These are phyloP conservation scores for Pheucticus melanocephalus DNA, from an alignment of 2,113 vertebrate species.

Conservation along the genomic window DNA sequence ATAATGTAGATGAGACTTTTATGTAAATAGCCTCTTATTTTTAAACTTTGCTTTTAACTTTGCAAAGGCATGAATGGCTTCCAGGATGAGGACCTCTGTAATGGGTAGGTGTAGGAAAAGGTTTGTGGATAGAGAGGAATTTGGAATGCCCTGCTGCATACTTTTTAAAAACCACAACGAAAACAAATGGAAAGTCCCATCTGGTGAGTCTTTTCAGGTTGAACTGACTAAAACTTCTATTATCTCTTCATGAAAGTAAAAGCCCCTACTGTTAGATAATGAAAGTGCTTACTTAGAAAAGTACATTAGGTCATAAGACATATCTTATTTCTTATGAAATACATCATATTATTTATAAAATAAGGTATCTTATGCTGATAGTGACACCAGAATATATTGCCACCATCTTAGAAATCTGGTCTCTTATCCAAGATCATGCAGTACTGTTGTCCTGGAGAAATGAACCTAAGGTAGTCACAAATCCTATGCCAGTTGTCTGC, in stretches of 20 bases:
- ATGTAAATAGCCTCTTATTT: slow-evolving; percentile 24
- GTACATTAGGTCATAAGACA: neutral
- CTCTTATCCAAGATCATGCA: neutral
- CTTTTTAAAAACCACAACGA: neutral
- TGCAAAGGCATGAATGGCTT: neutral
- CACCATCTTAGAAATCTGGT: neutral
- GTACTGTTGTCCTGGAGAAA: neutral
- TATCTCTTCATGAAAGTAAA: neutral
- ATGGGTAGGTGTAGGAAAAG: neutral
- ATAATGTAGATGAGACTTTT: slow-evolving; percentile 25
- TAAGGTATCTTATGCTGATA: neutral
- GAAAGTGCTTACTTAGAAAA: neutral
- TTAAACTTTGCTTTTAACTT: slow-evolving; percentile 49
- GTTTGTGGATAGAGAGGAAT: neutral
- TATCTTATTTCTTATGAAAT: neutral
- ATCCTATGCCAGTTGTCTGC: neutral
- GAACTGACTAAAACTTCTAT: neutral
- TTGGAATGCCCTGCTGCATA: neutral
- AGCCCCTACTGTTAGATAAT: neutral
- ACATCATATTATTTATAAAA: neutral
- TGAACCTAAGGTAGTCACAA: neutral
- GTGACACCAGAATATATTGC: neutral
- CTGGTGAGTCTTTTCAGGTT: neutral
- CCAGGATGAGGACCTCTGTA: neutral
- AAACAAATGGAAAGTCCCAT: neutral